Evolutionary conservation across 2,797 vertebrate species (phyloP).

Genomic region (Molothrus aeneus): DNA sequence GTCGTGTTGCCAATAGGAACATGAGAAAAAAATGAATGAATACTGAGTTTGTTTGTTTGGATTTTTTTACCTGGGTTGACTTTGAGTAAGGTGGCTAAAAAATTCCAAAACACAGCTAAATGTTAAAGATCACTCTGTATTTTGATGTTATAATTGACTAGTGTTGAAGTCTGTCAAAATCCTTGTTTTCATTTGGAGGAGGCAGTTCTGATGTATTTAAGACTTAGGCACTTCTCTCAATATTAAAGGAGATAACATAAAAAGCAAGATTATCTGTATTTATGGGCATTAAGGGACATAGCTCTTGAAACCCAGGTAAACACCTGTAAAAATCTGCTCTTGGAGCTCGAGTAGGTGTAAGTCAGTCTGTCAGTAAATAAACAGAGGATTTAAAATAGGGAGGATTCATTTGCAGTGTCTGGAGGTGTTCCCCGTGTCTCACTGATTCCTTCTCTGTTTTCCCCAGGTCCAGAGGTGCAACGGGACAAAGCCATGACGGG

Average conservation of each 20-base stretch:
- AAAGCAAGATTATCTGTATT: not conserved
- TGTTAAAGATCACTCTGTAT: not conserved
- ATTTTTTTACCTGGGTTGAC: not conserved
- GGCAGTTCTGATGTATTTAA: not conserved
- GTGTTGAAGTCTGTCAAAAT: not conserved
- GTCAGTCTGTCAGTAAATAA: not conserved
- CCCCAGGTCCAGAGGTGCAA: slow-evolving; percentile 87
- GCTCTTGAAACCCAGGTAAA: not conserved
- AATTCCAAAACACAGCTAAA: not conserved
- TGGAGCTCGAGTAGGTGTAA: accelerated
- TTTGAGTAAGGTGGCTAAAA: not conserved
- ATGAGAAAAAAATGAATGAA: not conserved
- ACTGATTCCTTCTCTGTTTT: not conserved
- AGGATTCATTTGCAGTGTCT: not conserved
- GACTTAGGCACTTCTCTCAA: not conserved
- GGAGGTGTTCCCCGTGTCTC: accelerated
- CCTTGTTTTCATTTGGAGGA: not conserved
- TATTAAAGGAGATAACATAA: not conserved
- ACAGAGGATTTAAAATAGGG: not conserved
- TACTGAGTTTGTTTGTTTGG: not conserved
- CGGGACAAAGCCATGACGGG: slow-evolving; percentile 88
- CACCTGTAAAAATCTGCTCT: not conserved
- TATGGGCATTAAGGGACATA: not conserved
- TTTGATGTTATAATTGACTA: not conserved
- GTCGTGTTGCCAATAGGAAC: not conserved